These are phyloP conservation scores for Amiota communis DNA, from an alignment of 2,888 invertebrate genomes.

Conservation along the genomic window DNA sequence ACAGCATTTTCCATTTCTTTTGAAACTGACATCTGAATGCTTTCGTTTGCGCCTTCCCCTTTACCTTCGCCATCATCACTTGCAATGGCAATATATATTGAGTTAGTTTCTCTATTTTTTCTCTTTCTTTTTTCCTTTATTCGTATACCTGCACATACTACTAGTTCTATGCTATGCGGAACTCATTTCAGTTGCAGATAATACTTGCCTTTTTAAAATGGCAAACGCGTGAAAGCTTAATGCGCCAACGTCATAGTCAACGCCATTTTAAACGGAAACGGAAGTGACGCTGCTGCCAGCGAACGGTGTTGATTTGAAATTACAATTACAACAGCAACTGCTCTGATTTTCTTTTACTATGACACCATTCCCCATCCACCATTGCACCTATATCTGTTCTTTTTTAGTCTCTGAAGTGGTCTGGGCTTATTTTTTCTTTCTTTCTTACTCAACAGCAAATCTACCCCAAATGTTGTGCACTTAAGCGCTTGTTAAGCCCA, in stretches of 20 bases:
- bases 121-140: background rate
- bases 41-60: background rate
- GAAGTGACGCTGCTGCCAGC: background rate
- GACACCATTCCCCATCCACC: background rate
- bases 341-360: slow-evolving; percentile 1
- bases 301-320: slow-evolving; percentile 22
- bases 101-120: background rate
- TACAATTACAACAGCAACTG: slow-evolving; percentile 8
- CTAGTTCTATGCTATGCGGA: background rate
- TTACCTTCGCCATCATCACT: background rate
- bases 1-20: slow-evolving; percentile 1
- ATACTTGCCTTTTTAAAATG: slow-evolving; percentile 20
- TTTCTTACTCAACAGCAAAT: background rate
- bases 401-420: background rate
- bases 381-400: background rate
- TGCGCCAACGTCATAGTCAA: background rate
- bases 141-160: background rate
- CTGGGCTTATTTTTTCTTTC: background rate
- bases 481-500: slow-evolving; percentile 10
- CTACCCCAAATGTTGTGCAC: background rate
- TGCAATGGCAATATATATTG: too few species aligned
- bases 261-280: slow-evolving; percentile 16
- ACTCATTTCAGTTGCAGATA: slow-evolving; percentile 13
- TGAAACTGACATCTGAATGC: background rate
- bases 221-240: background rate